phyloP scores from a whole-genome alignment of 2,888 invertebrate genomes.

The Amphimallon solstitiale region DNA sequence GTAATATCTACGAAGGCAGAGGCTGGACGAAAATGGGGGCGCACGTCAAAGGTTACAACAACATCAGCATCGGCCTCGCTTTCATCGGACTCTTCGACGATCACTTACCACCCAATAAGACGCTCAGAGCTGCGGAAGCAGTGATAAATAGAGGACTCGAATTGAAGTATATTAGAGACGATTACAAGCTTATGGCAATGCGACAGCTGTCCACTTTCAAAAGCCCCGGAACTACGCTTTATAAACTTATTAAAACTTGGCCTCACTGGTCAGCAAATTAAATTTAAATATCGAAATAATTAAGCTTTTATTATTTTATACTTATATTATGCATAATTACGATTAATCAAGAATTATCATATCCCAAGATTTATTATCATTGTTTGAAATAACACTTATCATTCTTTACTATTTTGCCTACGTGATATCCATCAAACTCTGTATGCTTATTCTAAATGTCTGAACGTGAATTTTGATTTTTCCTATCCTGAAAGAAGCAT shows the following conservation, averaged over 20 bases:
- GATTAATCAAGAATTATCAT: no score
- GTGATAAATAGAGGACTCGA: conserved; percentile 73
- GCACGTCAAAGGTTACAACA: conserved; percentile 68
- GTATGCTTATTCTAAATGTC: no score
- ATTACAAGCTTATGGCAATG: conserved; percentile 76
- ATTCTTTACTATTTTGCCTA: no score
- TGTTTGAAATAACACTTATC: no score
- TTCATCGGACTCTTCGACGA: conserved; percentile 74
- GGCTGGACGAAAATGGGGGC: conserved; percentile 71
- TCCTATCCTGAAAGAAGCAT: no score
- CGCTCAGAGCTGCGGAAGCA: conserved; percentile 70
- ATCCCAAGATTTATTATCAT: no score
- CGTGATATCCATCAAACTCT: no score
- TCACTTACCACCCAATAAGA: conserved; percentile 64
- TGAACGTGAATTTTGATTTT: no score
- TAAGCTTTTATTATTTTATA: no score
- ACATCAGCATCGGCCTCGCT: conserved; percentile 66
- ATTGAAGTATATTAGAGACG: conserved; percentile 68
- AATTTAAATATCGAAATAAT: no score
- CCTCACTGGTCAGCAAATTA: conserved; percentile 66
- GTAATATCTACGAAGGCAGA: conserved; percentile 70
- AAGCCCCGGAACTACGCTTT: conserved; percentile 76
- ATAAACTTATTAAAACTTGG: conserved; percentile 74
- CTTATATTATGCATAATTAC: no score
- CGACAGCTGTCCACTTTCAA: conserved; percentile 73